Percentiles rank a stretch among this genome's conserved stretches.
Evolutionary conservation across 2,113 vertebrate species (phyloP).

Genomic region (Heterochromis multidens): DNA sequence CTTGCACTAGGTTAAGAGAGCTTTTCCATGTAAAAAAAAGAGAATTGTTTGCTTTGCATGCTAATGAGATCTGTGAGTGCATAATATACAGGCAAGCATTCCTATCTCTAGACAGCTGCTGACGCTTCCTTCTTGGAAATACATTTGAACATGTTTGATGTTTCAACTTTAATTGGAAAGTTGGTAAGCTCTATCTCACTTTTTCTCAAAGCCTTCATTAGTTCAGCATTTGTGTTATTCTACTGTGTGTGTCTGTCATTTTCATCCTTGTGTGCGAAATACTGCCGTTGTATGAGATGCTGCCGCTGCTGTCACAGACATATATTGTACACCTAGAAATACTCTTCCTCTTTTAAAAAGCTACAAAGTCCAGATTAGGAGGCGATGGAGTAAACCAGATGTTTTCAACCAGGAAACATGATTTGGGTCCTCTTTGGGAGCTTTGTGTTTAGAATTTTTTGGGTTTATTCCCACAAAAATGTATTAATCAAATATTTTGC

Average conservation of each 20-base stretch:
- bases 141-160: neutral
- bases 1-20: neutral
- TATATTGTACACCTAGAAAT: neutral
- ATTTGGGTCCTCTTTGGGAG: neutral
- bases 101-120: neutral
- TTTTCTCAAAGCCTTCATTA: neutral
- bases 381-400: neutral
- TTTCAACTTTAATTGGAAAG: slow-evolving; percentile 34
- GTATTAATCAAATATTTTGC: too few species aligned
- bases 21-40: neutral
- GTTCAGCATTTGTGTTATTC: neutral
- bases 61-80: neutral
- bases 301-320: neutral
- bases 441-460: neutral
- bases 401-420: neutral
- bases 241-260: neutral
- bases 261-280: neutral
- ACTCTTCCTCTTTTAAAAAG: neutral
- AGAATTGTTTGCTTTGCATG: slow-evolving; percentile 10
- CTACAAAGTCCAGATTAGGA: neutral
- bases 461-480: neutral
- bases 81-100: neutral
- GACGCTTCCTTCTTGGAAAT: neutral
- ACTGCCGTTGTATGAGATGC: neutral
- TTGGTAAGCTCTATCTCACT: neutral